Conservation (phyloP, 2,797 vertebrate species). For the Poeciliopsis presidionis region DNA sequence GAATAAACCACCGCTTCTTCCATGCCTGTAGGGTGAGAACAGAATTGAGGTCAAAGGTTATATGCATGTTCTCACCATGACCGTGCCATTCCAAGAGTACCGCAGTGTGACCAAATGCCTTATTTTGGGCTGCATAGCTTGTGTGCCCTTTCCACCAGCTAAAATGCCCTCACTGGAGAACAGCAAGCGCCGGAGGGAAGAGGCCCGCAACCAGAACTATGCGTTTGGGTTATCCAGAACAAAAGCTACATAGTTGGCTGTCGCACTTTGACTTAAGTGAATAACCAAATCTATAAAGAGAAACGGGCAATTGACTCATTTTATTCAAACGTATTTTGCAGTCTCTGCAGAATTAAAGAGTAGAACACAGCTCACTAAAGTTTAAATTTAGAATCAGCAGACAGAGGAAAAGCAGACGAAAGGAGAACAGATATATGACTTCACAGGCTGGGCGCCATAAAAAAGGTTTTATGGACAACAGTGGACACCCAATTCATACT, state of each 20-base stretch:
- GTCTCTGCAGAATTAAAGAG: constrained; percentile 28
- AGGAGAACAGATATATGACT: not conserved
- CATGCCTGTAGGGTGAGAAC: constrained; percentile 86
- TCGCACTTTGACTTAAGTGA: constrained; percentile 51
- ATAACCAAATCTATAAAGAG: constrained; percentile 64
- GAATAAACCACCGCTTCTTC: constrained; percentile 99
- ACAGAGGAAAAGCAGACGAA: constrained; percentile 9
- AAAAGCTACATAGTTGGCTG: constrained; percentile 72
- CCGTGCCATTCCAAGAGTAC: constrained; percentile 53
- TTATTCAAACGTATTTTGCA: constrained; percentile 45
- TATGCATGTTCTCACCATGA: constrained; percentile 60
- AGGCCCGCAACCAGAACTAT: constrained; percentile 70
- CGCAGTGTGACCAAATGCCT: constrained; percentile 60
- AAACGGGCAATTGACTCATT: constrained; percentile 60
- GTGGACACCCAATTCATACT: not conserved
- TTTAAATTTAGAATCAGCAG: constrained; percentile 19
- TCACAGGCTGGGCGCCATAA: not conserved
- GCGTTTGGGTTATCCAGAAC: constrained; percentile 67
- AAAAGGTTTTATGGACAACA: not conserved
- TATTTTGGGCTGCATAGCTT: constrained; percentile 56
- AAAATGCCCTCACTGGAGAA: constrained; percentile 46
- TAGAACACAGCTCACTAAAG: constrained; percentile 18
- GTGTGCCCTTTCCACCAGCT: constrained; percentile 54
- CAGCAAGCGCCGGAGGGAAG: constrained; percentile 47
- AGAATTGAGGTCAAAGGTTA: constrained; percentile 66